Conservation (phyloP, 1,140 invertebrate genomes). For the Eciton burchellii region DNA sequence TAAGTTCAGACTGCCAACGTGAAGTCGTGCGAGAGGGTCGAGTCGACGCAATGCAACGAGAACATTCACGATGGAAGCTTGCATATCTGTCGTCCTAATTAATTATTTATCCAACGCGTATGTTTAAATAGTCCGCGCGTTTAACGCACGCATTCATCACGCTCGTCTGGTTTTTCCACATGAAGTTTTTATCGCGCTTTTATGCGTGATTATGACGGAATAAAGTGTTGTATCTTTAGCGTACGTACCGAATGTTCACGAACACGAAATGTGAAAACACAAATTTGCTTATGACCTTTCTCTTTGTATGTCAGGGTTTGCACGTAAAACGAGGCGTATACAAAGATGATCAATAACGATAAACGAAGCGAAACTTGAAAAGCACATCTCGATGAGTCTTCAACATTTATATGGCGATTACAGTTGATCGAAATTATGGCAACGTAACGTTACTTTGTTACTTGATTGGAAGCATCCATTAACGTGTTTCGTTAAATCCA, state of each 20-base stretch:
- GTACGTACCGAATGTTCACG: too few relatives aligned
- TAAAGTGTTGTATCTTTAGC: background rate
- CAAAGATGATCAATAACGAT: too few relatives aligned
- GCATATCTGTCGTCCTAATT: background rate
- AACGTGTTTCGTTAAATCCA: constrained; percentile 6
- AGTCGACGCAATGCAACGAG: constrained; percentile 1
- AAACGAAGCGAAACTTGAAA: too few relatives aligned
- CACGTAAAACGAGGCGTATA: too few relatives aligned
- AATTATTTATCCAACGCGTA: background rate
- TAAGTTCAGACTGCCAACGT: constrained; percentile 74
- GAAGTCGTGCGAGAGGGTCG: constrained; percentile 66
- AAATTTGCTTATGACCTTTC: background rate
- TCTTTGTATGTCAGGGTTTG: too few relatives aligned
- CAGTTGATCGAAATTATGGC: constrained; percentile 15
- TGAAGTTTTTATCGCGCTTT: background rate
- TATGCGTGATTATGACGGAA: background rate
- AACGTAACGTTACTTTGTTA: background rate
- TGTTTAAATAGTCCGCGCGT: background rate
- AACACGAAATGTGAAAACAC: too few relatives aligned
- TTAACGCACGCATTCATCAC: background rate
- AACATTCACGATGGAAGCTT: background rate
- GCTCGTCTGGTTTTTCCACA: too few relatives aligned
- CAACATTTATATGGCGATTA: too few relatives aligned
- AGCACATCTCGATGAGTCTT: too few relatives aligned
- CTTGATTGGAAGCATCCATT: background rate